Percentiles rank a stretch among this genome's conserved stretches.
These are phyloP conservation scores for Napeogenes sylphis DNA, from an alignment of 2,888 invertebrate species.

Conservation along the genomic window DNA sequence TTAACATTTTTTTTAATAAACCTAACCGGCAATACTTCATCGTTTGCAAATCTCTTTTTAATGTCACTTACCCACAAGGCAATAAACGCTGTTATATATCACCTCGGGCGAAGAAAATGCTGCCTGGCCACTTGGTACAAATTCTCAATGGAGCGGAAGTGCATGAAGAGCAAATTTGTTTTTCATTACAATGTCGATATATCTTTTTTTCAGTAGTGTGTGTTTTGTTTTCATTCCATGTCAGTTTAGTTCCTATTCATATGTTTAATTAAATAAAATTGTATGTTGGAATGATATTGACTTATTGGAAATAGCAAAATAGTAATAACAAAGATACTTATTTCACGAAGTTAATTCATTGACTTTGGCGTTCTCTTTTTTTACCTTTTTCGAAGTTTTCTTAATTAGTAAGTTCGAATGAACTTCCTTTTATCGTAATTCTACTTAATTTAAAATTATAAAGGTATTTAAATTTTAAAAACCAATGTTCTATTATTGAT, in stretches of 20 bases:
- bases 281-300: too few relatives aligned
- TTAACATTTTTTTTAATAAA: too few relatives aligned
- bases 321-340: slow-evolving; percentile 32
- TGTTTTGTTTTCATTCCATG: too few relatives aligned
- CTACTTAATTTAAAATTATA: too few relatives aligned
- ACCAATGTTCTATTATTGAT: neutral
- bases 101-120: slow-evolving; percentile 34
- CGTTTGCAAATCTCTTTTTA: slow-evolving; percentile 65
- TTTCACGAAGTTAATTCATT: slow-evolving; percentile 59
- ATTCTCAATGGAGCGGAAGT: slow-evolving; percentile 41
- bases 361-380: slow-evolving; percentile 43
- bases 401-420: slow-evolving; percentile 40
- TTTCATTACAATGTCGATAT: too few relatives aligned
- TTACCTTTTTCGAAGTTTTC: slow-evolving; percentile 37
- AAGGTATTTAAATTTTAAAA: slow-evolving; percentile 8
- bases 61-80: slow-evolving; percentile 55
- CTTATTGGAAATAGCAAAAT: slow-evolving; percentile 28
- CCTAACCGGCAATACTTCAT: slow-evolving; percentile 40
- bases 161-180: slow-evolving; percentile 20
- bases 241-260: too few relatives aligned
- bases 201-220: too few relatives aligned
- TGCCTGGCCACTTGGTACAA: slow-evolving; percentile 12
- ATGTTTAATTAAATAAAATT: slow-evolving; percentile 15
- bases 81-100: slow-evolving; percentile 52
- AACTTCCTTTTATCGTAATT: slow-evolving; percentile 19